Conservation (phyloP, 2,888 invertebrate genomes). For the Amblyjoppa fuscipennis region DNA sequence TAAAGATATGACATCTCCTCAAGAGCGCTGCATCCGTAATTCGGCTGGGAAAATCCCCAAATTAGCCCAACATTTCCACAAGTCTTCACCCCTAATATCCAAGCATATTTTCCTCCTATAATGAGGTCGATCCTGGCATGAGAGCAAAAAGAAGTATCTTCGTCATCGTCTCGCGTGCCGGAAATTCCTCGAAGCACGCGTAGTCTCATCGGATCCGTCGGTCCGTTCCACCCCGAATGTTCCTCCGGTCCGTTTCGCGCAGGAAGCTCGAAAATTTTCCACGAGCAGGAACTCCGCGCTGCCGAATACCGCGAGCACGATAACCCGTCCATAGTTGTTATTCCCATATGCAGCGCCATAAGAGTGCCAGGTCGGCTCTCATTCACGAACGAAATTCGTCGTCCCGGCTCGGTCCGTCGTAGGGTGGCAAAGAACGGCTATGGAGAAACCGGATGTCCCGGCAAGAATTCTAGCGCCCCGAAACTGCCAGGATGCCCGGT, state of each 20-base stretch:
- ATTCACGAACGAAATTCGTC: constrained; percentile 59
- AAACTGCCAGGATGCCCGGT: constrained; percentile 28
- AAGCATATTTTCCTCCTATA: neutral
- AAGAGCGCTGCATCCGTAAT: too few relatives aligned
- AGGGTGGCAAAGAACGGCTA: constrained; percentile 11
- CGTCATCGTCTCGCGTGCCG: constrained; percentile 55
- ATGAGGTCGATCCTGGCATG: neutral
- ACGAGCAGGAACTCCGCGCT: neutral
- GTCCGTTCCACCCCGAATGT: neutral
- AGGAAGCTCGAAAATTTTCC: constrained; percentile 55
- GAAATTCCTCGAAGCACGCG: constrained; percentile 55
- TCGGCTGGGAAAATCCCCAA: too few relatives aligned
- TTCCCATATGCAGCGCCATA: neutral
- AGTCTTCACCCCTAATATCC: neutral
- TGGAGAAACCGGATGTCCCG: constrained; percentile 12
- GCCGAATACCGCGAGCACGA: neutral
- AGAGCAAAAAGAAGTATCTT: constrained; percentile 9
- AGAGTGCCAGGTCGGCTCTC: constrained; percentile 19
- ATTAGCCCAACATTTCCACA: too few relatives aligned
- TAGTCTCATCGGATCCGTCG: constrained; percentile 46
- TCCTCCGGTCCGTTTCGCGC: neutral
- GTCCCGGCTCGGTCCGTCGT: constrained; percentile 45
- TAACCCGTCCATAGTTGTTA: constrained; percentile 1
- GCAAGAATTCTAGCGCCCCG: constrained; percentile 54
- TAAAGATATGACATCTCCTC: too few relatives aligned